Percentiles rank a stretch among this genome's conserved stretches.
Evolutionary conservation across 2,797 vertebrate species (phyloP).

Genomic region (Percopsis omiscomaycus): DNA sequence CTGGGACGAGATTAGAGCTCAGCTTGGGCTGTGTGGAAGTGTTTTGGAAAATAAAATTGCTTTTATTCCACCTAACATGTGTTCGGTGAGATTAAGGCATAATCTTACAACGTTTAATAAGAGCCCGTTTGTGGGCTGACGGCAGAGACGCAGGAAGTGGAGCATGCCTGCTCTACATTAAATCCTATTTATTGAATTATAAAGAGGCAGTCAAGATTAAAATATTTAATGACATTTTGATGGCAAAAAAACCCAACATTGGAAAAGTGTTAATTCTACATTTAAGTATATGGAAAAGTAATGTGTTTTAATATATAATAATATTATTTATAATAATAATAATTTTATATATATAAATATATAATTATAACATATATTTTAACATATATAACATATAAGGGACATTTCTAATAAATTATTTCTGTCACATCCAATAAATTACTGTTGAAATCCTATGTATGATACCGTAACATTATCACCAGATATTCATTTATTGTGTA

Average conservation of each 20-base stretch:
- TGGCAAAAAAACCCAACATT: constrained; percentile 35
- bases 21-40: constrained; percentile 75
- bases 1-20: constrained; percentile 77
- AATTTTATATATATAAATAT: no score
- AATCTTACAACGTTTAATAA: constrained; percentile 83
- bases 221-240: constrained; percentile 76
- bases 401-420: no score
- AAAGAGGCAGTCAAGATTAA: constrained; percentile 87
- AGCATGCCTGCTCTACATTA: constrained; percentile 72
- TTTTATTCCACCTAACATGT: constrained; percentile 93
- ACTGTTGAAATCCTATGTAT: no score
- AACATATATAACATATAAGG: no score
- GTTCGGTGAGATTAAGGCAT: constrained; percentile 88
- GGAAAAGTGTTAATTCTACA: no score
- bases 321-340: no score
- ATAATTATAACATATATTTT: no score
- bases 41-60: constrained; percentile 80
- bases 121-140: constrained; percentile 76
- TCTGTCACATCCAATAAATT: no score
- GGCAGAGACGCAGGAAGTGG: constrained; percentile 74
- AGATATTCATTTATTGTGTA: no score
- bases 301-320: no score
- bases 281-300: no score
- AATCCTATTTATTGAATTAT: constrained; percentile 88
- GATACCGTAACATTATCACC: no score